Evolutionary conservation across 2,888 invertebrate species (phyloP), one percentile per base, ranked within the genome.

Genomic region (Trilocha varians): DNA sequence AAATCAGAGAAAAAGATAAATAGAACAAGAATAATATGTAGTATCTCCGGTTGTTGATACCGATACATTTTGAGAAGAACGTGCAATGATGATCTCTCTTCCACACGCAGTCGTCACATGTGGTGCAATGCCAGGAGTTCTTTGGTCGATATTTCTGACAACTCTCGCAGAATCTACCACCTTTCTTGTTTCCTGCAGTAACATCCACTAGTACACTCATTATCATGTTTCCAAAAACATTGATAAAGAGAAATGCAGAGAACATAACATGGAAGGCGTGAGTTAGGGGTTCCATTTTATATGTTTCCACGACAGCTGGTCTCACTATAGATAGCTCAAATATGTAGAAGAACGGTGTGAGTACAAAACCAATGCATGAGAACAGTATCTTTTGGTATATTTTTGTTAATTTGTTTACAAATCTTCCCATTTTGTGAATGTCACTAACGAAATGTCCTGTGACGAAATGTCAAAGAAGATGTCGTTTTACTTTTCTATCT

Each of bases 81-180:
- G 91, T 88, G 64, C 97, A 94, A 63, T 94, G 93, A 70, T 94
- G 95, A 61, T 95, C 96, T 46, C 96, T 84, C 58, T 91, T 91
- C 3, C 92, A 61, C 40, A 97, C 91, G 65, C 98, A 98, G 0
- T 87, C 82, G 38, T 92, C 87, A 71, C 98, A 98, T 0, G 79
- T 86, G 32, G 83, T 84, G 61, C 98, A 98, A 65, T 98, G 98
- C 90, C 94, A 95, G 1, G 95, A 90, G 33, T 94, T 87, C 1
- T 91, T 91, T 0, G 94, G 93, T 3, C 89, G 87, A 3, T 88
- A 43, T 13, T 87, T 76, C 56, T 92, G 91, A 69, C 98, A 98
- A 0, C 77, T 63, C 0, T 89, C 70, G 70, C 98, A 98, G 62
- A 91, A 91, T 43, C 87, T 50, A 1, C 60, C 62, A 4, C 60